These are phyloP conservation scores for Lophotis ruficrista DNA, from an alignment of 2,113 vertebrate genomes.

Conservation along the genomic window DNA sequence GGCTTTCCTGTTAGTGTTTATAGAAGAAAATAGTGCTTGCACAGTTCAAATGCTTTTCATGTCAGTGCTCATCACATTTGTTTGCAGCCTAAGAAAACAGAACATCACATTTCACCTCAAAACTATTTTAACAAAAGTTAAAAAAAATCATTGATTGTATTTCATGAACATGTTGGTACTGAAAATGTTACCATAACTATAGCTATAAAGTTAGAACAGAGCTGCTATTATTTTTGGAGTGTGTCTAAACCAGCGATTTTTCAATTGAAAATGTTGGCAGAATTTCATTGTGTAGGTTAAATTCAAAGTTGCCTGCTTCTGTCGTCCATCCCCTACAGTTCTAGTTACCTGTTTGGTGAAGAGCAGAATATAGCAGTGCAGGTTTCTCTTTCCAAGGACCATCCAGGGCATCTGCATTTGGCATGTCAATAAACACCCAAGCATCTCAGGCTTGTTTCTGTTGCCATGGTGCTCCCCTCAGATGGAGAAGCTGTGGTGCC, in stretches of 20 bases:
- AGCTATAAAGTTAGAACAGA: not conserved
- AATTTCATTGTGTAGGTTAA: not conserved
- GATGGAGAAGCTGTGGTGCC: not conserved
- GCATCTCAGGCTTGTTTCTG: not conserved
- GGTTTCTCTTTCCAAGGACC: not conserved
- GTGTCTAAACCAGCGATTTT: constrained; percentile 9
- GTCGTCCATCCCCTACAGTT: not conserved
- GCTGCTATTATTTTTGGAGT: not conserved
- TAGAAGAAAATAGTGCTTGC: not conserved
- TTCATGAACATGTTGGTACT: not conserved
- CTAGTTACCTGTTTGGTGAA: not conserved
- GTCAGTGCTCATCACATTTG: not conserved
- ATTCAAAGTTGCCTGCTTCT: not conserved
- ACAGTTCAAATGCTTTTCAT: not conserved
- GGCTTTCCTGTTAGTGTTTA: not conserved
- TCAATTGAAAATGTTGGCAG: not conserved
- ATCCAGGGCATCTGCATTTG: fast-evolving
- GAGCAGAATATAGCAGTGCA: not conserved
- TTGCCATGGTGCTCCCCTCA: fast-evolving
- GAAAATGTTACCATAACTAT: not conserved
- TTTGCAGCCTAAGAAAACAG: not conserved
- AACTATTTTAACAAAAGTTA: not conserved
- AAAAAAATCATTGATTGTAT: not conserved
- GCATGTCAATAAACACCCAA: not conserved
- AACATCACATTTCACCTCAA: not conserved